phyloP scores from a whole-genome alignment of 2,888 invertebrate genomes.

The Harpalus rufipes region DNA sequence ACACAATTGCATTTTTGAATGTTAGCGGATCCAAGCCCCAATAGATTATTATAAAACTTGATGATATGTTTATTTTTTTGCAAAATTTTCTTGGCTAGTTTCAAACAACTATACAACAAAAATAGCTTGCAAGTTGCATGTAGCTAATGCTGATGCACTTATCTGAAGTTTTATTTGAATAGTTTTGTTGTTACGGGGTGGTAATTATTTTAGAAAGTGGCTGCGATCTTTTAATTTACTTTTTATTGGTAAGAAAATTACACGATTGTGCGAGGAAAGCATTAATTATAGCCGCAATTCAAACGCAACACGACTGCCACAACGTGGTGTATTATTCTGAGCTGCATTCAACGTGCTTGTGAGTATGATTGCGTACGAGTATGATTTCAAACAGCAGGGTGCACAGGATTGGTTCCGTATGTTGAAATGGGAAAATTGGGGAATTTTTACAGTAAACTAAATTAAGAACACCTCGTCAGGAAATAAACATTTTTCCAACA shows the following conservation, averaged over 20 bases:
- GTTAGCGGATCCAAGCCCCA: too few relatives aligned
- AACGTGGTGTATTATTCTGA: background rate
- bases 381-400: conserved; percentile 3
- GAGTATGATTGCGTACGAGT: conserved; percentile 25
- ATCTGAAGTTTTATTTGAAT: conserved; percentile 8
- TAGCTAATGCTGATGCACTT: background rate
- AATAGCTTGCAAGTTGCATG: too few relatives aligned
- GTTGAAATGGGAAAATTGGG: background rate
- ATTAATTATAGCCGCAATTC: conserved; percentile 61
- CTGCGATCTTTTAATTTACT: conserved; percentile 64
- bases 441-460: background rate
- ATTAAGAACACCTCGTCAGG: background rate
- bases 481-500: background rate
- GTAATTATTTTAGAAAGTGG: conserved; percentile 66
- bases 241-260: conserved; percentile 66
- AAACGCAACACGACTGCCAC: conserved; percentile 21
- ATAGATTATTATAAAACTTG: too few relatives aligned
- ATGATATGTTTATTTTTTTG: too few relatives aligned
- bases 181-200: conserved; percentile 61
- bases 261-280: conserved; percentile 64
- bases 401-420: background rate
- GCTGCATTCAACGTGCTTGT: conserved; percentile 17
- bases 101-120: too few relatives aligned
- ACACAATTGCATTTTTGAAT: too few relatives aligned
- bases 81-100: too few relatives aligned